A percentile compares a stretch with the other conserved stretches of the same genome.
phyloP scores from a whole-genome alignment of 2,113 vertebrate genomes.

The Dipodomys stephensi region DNA sequence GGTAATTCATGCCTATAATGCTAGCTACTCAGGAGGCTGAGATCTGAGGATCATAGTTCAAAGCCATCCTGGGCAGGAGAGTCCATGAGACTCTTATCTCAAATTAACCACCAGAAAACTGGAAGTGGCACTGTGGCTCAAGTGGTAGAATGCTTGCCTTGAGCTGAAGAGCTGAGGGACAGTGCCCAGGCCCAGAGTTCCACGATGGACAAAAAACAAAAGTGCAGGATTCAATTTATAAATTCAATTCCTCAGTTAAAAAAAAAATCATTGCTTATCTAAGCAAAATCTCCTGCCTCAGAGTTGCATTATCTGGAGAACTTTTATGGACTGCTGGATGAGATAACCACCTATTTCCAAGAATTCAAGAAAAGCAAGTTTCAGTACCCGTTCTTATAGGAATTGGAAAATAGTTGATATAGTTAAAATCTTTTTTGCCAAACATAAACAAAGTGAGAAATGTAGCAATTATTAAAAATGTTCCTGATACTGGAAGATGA shows the following conservation, averaged over 20 bases:
- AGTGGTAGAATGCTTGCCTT: no score
- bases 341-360: neutral
- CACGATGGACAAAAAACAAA: neutral
- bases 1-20: no score
- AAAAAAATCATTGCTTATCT: neutral
- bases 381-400: neutral
- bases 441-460: neutral
- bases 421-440: neutral
- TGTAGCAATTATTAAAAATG: no score
- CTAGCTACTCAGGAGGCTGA: no score
- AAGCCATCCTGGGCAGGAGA: no score
- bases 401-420: neutral
- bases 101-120: no score
- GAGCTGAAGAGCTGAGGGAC: no score
- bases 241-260: neutral
- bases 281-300: neutral
- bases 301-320: neutral
- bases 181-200: no score
- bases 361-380: conserved; percentile 3
- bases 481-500: no score
- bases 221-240: neutral
- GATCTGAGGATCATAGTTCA: no score
- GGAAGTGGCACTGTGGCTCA: no score
- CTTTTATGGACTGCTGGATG: neutral
- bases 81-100: no score